Conservation (phyloP, 2,888 invertebrate species). For the Terebella lapidaria region DNA sequence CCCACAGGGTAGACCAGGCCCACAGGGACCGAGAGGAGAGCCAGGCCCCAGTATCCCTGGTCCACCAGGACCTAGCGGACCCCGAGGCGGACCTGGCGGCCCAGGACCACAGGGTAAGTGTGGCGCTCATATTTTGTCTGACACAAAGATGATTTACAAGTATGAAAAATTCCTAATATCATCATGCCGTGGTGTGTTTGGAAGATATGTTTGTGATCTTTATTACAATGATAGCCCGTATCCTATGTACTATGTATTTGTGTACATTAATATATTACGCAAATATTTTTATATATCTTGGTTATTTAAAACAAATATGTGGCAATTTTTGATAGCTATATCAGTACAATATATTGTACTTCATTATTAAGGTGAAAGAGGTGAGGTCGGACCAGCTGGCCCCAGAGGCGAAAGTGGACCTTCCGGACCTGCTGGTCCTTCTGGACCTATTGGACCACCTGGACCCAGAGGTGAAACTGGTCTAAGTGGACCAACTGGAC, state of each 20-base stretch:
- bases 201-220: too few relatives aligned
- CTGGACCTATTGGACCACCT: constrained; percentile 9
- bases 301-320: too few relatives aligned
- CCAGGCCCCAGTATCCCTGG: constrained; percentile 14
- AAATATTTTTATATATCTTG: too few relatives aligned
- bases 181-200: too few relatives aligned
- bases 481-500: constrained; percentile 7
- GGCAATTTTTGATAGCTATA: too few relatives aligned
- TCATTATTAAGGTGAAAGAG: neutral
- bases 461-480: constrained; percentile 16
- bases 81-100: constrained; percentile 6
- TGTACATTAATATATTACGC: too few relatives aligned
- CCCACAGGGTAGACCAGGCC: constrained; percentile 6
- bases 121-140: constrained; percentile 2
- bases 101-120: constrained; percentile 12
- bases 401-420: constrained; percentile 14
- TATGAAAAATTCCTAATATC: too few relatives aligned
- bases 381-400: constrained; percentile 16
- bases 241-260: too few relatives aligned
- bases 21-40: constrained; percentile 9
- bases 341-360: neutral
- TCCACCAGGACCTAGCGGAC: constrained; percentile 16
- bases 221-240: too few relatives aligned
- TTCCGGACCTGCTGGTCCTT: constrained; percentile 15
- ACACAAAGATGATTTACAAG: neutral